Base-by-base conservation (phyloP, 2,797 vertebrate genomes). In the Discoglossus pictus region DNA sequence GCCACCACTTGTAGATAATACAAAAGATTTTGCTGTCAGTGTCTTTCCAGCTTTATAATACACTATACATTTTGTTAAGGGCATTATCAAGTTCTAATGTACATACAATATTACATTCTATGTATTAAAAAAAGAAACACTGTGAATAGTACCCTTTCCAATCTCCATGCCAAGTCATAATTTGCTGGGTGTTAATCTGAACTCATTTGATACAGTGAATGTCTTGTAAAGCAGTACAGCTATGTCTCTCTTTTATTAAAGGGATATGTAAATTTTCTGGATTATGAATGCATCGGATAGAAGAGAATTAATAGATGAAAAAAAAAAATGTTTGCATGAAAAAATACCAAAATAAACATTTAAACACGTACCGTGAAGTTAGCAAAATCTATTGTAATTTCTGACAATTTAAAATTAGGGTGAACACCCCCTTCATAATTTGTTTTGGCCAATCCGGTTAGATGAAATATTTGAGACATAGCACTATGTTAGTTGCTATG, bases 11-110 rank as follows among this genome's bases (percentile, higher is more conserved):
- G 76, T 74, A 82, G 79, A 79, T 74, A 61, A 83, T 79, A 75
- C 1, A 72, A 80, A 77, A 82, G 40, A 40, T 24, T 58, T 40
- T 15, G 31, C 20, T 25, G 13, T 42, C 35, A 23, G 78, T 83
- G 89, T 94, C 88, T 86, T 90, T 91, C 84, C 84, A 85, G 90
- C 92, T 89, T 93, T 92, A 86, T 82, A 79, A 89, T 89, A 89
- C 87, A 86, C 80, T 83, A 77, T 74, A 80, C 65, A 79, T 16
- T 91, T 84, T 90, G 79, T 90, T 90, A 85, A 89, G 87, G 88
- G 87, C 89, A 90, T 91, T 90, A 88, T 82, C 78, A 82, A 81
- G 81, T 85, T 86, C 83, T 78, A 81, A 72, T 90, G 86, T 89
- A 83, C 75, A 86, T 89, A 84, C 71, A 79, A 80, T 72, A 80